Evolutionary conservation across 2,113 vertebrate species (phyloP).

Genomic region (mouse (Mus musculus)): GRCm39 chr3:98722501-98723000

Average conservation of each 20-base stretch:
- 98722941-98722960: neutral
- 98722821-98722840: neutral
- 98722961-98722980: too few relatives aligned
- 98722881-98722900: neutral
- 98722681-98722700: neutral
- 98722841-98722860: too few relatives aligned
- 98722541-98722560: neutral
- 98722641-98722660: neutral
- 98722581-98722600: too few relatives aligned
- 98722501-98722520: neutral
- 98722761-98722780: neutral
- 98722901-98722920: neutral
- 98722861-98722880: neutral
- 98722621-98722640: neutral
- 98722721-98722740: neutral
- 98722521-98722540: neutral
- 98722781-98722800: neutral
- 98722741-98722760: neutral
- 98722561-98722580: neutral
- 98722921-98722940: neutral
- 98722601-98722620: neutral
- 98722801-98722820: neutral
- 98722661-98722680: neutral
- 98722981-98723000: neutral
- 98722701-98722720: neutral